Base-by-base conservation (phyloP, 2,888 invertebrate genomes). In the Empis livida region DNA sequence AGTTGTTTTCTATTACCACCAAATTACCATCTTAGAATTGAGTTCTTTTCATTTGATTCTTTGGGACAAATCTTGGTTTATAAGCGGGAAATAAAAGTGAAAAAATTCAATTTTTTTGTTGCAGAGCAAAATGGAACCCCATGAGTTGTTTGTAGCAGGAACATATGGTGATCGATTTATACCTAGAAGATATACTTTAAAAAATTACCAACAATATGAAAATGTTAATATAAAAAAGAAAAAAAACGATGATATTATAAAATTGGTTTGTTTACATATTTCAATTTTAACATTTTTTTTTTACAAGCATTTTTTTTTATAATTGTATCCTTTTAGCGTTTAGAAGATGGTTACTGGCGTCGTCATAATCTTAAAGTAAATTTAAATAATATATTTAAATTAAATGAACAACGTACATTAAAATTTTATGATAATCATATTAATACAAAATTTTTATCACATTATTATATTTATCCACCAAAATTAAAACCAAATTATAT, bases 161-260 rank as follows among this genome's bases (percentile, higher is more conserved):
- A 31, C 35, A 16, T 55, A 52, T 46, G 67, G 67, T 0, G 69
- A 68, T 54, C 61, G 69, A 5, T 68, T 67, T 49, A 67, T 68
- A 48, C 65, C 68, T 1, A 54, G 62, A 11, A 58, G 68, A 2
- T 65, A 59, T 51, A 53, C 53, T 3, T 42, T 56, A 1, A 49
- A 50, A 14, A 46, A 55, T 10, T 48, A 55, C 17, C 51, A 61
- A 9, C 51, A 51, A 8, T 57, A 63, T 57, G 47, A 53, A 27
- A 51, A 60, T 46, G 55, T 57, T 51, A 43, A 55, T 30, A 48
- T 44, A n/a, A 55, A 45, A 6, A 51, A 49, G 1, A 50, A 52
- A 6, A 52, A 54, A 9, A 14, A 17, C 14, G 53, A 53, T 13
- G 66, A 65, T 54, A 52, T 63, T 13, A 46, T 66, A 1, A 55